A percentile compares a stretch with the other conserved stretches of the same genome.
Evolutionary conservation across 1,140 invertebrate species (phyloP).

Genomic region (Gryllus bimaculatus): DNA sequence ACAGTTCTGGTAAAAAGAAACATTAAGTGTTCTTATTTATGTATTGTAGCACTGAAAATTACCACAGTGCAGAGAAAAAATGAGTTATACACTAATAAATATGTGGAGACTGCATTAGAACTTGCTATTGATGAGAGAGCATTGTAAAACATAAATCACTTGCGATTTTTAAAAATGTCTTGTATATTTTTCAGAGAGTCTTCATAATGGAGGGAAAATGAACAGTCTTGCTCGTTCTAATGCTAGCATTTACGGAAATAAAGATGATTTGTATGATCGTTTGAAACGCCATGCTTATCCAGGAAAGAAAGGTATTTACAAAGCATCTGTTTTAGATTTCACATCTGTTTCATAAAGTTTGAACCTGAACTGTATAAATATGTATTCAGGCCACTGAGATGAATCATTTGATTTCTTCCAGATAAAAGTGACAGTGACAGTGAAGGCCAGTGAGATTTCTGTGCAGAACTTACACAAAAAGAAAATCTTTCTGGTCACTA

Average conservation of each 20-base stretch:
- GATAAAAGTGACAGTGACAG: slow-evolving; percentile 88
- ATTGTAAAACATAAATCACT: too few species aligned
- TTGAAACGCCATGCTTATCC: slow-evolving; percentile 90
- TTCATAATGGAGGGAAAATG: slow-evolving; percentile 74
- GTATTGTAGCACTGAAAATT: too few species aligned
- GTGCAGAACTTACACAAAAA: background rate
- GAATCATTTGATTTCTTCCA: slow-evolving; percentile 39
- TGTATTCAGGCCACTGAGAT: too few species aligned
- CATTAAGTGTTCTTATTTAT: too few species aligned
- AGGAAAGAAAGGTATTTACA: slow-evolving; percentile 72
- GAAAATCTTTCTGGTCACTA: slow-evolving; percentile 17
- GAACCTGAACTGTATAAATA: too few species aligned
- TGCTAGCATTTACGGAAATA: slow-evolving; percentile 88
- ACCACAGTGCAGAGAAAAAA: too few species aligned
- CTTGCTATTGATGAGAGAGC: too few species aligned
- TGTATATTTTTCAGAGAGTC: slow-evolving; percentile 51
- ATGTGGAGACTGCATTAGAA: too few species aligned
- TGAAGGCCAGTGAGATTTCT: slow-evolving; percentile 61
- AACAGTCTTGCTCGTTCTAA: slow-evolving; percentile 84
- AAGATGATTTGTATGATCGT: slow-evolving; percentile 92
- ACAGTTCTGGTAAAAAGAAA: too few species aligned
- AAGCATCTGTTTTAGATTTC: too few species aligned
- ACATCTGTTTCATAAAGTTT: too few species aligned
- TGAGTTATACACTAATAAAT: too few species aligned
- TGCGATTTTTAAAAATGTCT: background rate